A percentile compares a stretch with the other conserved stretches of the same genome.
Conservation (phyloP, 37 sponge, comb jelly and placozoan species). For the Mnemiopsis leidyi region DNA sequence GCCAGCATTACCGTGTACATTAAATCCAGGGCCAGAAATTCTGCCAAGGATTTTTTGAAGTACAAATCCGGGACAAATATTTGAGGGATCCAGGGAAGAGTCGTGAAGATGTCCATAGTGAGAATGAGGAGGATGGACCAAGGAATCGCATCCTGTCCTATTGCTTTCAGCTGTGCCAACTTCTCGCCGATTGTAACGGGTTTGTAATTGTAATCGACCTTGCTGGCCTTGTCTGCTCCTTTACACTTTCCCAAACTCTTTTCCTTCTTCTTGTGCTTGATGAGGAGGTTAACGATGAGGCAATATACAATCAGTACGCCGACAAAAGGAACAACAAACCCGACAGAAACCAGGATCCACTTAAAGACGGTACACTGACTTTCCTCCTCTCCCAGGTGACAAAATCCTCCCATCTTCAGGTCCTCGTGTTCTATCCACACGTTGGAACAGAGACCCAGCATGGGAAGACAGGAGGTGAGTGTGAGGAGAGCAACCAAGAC, state of each 20-base stretch:
- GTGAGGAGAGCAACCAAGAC: not conserved
- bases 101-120: not conserved
- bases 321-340: not conserved
- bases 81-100: not conserved
- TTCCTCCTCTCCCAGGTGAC: not conserved
- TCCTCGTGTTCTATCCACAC: not conserved
- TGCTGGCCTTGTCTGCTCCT: not conserved
- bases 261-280: not conserved
- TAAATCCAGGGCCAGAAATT: constrained; percentile 5
- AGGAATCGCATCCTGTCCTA: constrained; percentile 10
- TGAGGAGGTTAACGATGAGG: not conserved
- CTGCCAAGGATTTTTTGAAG: not conserved
- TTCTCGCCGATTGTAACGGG: not conserved
- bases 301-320: not conserved
- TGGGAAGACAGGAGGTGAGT: not conserved
- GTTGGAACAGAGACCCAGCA: not conserved
- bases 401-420: not conserved
- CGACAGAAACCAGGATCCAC: not conserved
- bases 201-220: not conserved
- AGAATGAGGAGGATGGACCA: constrained; percentile 23
- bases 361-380: not conserved
- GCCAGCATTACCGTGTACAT: not conserved
- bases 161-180: not conserved
- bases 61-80: not conserved
- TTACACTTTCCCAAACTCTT: not conserved